A percentile compares a stretch with the other conserved stretches of the same genome.
Conservation (phyloP, 2,113 vertebrate species). For the Manacus vitellinus region DNA sequence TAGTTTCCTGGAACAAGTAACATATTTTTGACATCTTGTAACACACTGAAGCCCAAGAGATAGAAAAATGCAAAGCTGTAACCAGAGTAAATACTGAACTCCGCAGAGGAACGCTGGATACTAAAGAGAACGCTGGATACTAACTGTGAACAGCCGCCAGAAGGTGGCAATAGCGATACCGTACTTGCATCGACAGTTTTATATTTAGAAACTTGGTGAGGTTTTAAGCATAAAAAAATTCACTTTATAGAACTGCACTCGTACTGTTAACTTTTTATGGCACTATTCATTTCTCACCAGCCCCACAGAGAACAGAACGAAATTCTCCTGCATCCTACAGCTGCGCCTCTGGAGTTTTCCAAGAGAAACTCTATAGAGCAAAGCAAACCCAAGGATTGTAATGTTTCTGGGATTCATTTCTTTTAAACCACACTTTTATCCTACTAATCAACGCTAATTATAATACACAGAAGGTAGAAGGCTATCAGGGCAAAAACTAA, state of each 20-base stretch:
- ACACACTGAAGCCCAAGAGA: neutral
- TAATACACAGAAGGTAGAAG: neutral
- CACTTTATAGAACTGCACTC: neutral
- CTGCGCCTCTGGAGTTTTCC: neutral
- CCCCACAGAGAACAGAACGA: neutral
- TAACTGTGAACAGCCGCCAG: neutral
- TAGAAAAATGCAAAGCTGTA: neutral
- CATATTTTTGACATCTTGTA: neutral
- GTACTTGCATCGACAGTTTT: rapidly evolving
- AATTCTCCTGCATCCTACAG: neutral
- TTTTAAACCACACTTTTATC: neutral
- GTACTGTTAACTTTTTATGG: neutral
- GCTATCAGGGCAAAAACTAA: neutral
- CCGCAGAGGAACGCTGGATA: no score
- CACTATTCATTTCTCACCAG: neutral
- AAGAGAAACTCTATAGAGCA: neutral
- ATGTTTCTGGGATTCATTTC: neutral
- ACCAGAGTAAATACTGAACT: neutral
- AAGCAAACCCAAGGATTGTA: neutral
- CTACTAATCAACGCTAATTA: neutral
- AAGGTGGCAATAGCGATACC: neutral
- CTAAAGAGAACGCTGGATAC: neutral
- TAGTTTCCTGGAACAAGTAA: neutral
- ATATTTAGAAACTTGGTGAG: neutral
- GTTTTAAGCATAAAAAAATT: neutral